Conservation (phyloP, 2,113 vertebrate species). For the Gracilinanus agilis region DNA sequence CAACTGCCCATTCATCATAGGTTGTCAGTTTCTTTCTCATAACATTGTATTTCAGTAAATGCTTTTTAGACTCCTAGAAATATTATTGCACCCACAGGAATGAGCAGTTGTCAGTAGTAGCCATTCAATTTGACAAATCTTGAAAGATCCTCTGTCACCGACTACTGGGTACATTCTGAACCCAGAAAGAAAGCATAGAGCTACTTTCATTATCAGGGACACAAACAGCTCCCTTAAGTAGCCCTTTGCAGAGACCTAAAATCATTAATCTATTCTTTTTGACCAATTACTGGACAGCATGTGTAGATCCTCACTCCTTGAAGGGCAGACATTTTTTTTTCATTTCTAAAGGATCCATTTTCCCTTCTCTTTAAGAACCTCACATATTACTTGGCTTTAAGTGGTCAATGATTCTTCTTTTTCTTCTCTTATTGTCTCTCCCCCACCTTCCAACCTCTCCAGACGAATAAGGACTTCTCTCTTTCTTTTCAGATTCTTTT, state of each 20-base stretch:
- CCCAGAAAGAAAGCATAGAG: neutral
- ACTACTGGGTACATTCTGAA: neutral
- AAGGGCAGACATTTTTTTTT: neutral
- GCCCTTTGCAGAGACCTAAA: neutral
- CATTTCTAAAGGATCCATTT: neutral
- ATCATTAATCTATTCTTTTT: neutral
- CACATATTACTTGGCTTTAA: neutral
- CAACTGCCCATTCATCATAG: neutral
- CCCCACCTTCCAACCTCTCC: neutral
- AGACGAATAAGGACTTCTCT: neutral
- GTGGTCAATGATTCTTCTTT: neutral
- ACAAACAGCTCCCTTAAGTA: neutral
- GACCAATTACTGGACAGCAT: neutral
- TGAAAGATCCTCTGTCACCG: neutral
- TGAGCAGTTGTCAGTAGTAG: neutral
- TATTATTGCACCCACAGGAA: neutral
- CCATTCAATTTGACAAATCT: neutral
- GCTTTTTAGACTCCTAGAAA: neutral
- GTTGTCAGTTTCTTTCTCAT: neutral
- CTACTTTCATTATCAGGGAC: neutral
- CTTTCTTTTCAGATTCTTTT: neutral
- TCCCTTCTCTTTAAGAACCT: neutral
- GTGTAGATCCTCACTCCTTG: neutral
- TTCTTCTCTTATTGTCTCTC: too few species aligned
- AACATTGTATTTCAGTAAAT: neutral